phyloP scores from a whole-genome alignment of 2,888 invertebrate genomes.

The Cephus nigrinus region DNA sequence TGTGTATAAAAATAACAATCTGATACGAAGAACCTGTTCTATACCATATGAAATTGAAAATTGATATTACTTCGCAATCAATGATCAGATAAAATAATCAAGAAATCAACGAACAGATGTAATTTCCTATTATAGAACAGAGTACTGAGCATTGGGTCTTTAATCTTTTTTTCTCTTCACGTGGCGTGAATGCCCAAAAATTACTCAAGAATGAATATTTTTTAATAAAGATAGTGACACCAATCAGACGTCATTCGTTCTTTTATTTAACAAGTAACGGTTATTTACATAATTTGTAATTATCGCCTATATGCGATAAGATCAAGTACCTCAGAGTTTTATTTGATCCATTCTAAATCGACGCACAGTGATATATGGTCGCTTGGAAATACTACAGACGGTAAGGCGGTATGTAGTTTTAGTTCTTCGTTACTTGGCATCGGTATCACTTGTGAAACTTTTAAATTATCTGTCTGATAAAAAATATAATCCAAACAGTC shows the following conservation, averaged over 20 bases:
- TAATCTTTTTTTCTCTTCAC: too few species aligned
- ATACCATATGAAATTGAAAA: slow-evolving; percentile 9
- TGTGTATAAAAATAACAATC: slow-evolving; percentile 19
- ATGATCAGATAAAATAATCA: slow-evolving; percentile 7
- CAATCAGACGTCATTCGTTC: slow-evolving; percentile 44
- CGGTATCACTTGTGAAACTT: slow-evolving; percentile 80
- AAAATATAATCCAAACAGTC: slow-evolving; percentile 95
- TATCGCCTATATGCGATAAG: too few species aligned
- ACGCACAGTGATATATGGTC: slow-evolving; percentile 92
- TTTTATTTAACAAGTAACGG: not conserved
- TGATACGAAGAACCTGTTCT: slow-evolving; percentile 8
- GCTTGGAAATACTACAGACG: slow-evolving; percentile 90
- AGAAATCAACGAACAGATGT: too few species aligned
- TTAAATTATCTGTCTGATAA: slow-evolving; percentile 75
- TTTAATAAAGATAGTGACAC: not conserved
- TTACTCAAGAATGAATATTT: not conserved
- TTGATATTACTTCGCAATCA: slow-evolving; percentile 2
- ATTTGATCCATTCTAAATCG: slow-evolving; percentile 74
- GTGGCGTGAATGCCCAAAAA: not conserved
- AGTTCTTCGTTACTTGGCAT: slow-evolving; percentile 85
- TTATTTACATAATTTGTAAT: too few species aligned
- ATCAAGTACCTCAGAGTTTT: not conserved
- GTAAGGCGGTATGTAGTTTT: slow-evolving; percentile 79
- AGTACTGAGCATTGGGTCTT: too few species aligned
- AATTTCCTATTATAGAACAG: too few species aligned